These are phyloP conservation scores for Mus musculus DNA, from an alignment of 2,113 vertebrate genomes.

Conservation along the genomic window DNA sequence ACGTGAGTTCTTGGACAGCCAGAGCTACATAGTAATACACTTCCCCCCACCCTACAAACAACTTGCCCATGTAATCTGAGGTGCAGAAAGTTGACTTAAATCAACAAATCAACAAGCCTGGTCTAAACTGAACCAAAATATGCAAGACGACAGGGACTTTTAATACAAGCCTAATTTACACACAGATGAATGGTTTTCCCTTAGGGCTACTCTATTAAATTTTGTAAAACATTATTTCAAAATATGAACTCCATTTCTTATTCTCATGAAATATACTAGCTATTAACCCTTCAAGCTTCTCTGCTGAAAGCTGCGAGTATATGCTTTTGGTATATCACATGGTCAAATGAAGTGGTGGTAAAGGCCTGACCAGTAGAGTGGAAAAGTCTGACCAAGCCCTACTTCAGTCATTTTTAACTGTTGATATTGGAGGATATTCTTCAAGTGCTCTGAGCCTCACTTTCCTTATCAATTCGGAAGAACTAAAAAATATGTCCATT, in stretches of 20 bases:
- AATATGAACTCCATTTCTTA: not conserved
- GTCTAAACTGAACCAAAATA: constrained; percentile 6
- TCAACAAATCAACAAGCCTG: not conserved
- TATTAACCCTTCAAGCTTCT: not conserved
- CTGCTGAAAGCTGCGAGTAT: not conserved
- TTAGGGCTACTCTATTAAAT: not conserved
- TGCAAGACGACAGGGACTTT: not conserved
- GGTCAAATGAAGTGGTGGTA: not conserved
- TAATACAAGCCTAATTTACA: not conserved
- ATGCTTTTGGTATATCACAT: not conserved
- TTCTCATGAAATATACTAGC: not conserved
- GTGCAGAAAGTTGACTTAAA: not conserved
- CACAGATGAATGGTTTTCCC: not conserved
- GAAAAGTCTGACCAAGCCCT: not conserved
- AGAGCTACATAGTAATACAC: not conserved
- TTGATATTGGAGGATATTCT: not conserved
- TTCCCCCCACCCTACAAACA: not conserved
- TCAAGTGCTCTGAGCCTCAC: not conserved
- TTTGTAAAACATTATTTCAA: constrained; percentile 1
- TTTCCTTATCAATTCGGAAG: constrained; percentile 9
- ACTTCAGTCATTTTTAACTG: not conserved
- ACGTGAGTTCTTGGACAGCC: not conserved
- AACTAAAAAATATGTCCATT: not conserved
- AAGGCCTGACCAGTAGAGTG: not conserved
- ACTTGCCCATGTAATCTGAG: not conserved